Conservation (phyloP, 2,113 vertebrate genomes). For the Anhinga anhinga region DNA sequence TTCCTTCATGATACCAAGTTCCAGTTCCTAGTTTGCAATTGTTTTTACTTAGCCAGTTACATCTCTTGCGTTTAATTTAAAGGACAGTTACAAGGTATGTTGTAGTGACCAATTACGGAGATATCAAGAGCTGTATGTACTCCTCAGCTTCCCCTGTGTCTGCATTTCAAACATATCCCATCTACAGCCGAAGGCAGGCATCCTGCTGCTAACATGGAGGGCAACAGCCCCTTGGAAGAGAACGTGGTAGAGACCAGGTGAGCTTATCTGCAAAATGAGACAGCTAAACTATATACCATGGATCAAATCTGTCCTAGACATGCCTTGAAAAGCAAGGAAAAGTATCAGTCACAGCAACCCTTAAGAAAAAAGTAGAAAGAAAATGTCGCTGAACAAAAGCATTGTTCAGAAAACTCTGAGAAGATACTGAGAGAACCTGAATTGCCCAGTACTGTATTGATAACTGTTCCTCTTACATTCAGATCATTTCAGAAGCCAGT, state of each 20-base stretch:
- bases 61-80: background rate
- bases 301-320: background rate
- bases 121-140: background rate
- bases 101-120: background rate
- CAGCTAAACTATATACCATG: background rate
- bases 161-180: background rate
- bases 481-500: background rate
- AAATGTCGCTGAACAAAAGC: background rate
- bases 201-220: background rate
- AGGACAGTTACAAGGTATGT: background rate
- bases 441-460: fast-evolving
- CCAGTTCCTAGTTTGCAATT: background rate
- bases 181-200: background rate
- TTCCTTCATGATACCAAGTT: no score
- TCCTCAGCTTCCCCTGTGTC: background rate
- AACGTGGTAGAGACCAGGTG: background rate
- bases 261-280: background rate
- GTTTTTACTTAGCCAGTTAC: background rate
- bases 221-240: background rate
- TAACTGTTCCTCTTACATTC: no score
- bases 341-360: no score
- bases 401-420: background rate
- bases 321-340: background rate
- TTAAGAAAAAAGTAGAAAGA: background rate
- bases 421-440: background rate